Conservation (phyloP, 1,140 invertebrate genomes). For the Anastrepha obliqua region DNA sequence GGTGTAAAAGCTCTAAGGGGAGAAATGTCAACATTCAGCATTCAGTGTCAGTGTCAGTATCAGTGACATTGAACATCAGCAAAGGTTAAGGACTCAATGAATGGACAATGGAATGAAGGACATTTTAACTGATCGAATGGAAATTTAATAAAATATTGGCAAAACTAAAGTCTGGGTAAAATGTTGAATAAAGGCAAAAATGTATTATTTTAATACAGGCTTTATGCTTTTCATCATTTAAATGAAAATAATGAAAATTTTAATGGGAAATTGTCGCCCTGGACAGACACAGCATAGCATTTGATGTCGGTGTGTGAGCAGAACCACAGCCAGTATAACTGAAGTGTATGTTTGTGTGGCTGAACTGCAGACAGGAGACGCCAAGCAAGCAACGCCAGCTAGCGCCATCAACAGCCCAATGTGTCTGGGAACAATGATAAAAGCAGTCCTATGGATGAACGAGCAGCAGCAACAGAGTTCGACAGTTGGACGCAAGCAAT, state of each 20-base stretch:
- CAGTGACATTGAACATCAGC: conserved; percentile 38
- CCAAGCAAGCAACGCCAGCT: neutral
- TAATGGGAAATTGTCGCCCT: conserved; percentile 29
- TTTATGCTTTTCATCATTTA: neutral
- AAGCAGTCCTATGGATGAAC: neutral
- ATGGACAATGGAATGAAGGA: neutral
- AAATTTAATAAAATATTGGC: conserved; percentile 15
- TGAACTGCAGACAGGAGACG: conserved; percentile 17
- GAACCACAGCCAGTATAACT: neutral
- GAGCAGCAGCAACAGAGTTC: conserved; percentile 1
- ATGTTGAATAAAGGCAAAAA: too few species aligned
- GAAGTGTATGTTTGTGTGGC: neutral
- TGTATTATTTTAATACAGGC: neutral
- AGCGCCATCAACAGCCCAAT: conserved; percentile 36
- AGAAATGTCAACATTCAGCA: neutral
- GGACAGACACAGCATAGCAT: neutral
- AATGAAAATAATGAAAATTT: conserved; percentile 50
- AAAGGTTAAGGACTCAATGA: conserved; percentile 36
- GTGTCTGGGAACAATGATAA: conserved; percentile 37
- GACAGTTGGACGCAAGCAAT: conserved; percentile 38
- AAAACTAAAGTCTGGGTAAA: neutral
- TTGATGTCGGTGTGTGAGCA: neutral
- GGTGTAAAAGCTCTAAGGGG: neutral
- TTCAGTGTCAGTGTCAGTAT: conserved; percentile 24
- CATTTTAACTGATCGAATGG: neutral